A percentile compares a stretch with the other conserved stretches of the same genome.
Conservation (phyloP, 2,888 invertebrate genomes). For the Drosophila flavopinicola region DNA sequence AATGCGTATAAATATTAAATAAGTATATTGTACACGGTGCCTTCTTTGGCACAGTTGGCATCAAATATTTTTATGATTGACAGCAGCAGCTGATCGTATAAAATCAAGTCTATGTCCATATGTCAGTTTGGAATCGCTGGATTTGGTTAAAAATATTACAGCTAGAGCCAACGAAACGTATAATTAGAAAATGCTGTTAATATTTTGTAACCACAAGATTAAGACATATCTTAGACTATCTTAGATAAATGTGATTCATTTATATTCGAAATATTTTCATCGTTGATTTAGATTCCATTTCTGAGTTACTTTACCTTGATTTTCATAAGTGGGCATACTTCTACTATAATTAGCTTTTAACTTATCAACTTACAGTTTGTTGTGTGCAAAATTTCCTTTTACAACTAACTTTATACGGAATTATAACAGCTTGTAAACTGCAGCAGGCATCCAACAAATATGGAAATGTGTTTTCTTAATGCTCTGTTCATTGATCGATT, state of each 20-base stretch:
- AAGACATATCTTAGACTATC: no score
- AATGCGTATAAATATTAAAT: slow-evolving; percentile 25
- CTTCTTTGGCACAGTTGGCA: slow-evolving; percentile 27
- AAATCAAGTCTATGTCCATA: slow-evolving; percentile 37
- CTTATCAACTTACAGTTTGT: not conserved
- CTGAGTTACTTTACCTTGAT: no score
- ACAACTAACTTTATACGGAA: not conserved
- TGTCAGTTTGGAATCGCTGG: slow-evolving; percentile 39
- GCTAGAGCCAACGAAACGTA: not conserved
- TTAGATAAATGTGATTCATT: not conserved
- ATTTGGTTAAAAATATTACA: slow-evolving; percentile 23
- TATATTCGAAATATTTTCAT: no score
- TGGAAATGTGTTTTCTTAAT: slow-evolving; percentile 4
- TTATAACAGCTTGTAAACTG: slow-evolving; percentile 10
- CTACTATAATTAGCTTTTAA: not conserved
- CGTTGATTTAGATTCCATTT: no score
- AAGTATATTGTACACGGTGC: slow-evolving; percentile 5
- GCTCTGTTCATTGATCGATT: slow-evolving; percentile 11
- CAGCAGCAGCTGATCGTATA: slow-evolving; percentile 56
- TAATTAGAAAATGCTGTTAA: not conserved
- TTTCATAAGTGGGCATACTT: not conserved
- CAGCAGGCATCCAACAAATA: not conserved
- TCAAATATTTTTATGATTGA: slow-evolving; percentile 43
- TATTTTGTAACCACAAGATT: not conserved
- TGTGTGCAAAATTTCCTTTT: not conserved